Conservation (phyloP, 2,888 invertebrate genomes). For the Siphonodentalium dalli region DNA sequence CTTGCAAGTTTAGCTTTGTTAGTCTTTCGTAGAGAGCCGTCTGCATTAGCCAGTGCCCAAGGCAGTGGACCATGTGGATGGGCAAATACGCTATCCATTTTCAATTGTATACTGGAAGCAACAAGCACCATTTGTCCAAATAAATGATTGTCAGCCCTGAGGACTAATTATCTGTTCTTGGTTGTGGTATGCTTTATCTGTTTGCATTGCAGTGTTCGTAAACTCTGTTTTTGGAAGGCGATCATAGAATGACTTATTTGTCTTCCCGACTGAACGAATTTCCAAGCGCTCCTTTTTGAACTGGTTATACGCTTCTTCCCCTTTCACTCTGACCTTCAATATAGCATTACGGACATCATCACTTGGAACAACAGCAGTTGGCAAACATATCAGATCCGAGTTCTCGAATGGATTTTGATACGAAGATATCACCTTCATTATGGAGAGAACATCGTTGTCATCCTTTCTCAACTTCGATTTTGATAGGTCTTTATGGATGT, state of each 20-base stretch:
- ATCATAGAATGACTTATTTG: constrained; percentile 25
- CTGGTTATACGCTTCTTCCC: constrained; percentile 19
- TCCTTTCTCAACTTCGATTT: too few species aligned
- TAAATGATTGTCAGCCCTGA: constrained; percentile 9
- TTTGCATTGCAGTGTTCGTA: constrained; percentile 25
- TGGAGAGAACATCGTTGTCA: constrained; percentile 8
- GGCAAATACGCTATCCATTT: too few species aligned
- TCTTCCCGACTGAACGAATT: too few species aligned
- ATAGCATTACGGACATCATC: too few species aligned
- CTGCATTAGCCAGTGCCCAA: constrained; percentile 24
- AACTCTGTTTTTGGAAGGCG: constrained; percentile 24
- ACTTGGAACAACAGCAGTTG: too few species aligned
- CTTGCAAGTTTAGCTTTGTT: constrained; percentile 21
- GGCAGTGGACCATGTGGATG: constrained; percentile 21
- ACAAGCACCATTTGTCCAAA: constrained; percentile 16
- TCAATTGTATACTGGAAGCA: constrained; percentile 7
- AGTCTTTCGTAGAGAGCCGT: constrained; percentile 25
- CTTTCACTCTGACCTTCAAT: constrained; percentile 22
- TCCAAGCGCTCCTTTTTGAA: constrained; percentile 28
- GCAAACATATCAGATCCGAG: too few species aligned
- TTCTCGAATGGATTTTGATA: constrained; percentile 22
- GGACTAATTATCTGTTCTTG: constrained; percentile 6
- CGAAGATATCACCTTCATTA: constrained; percentile 7
- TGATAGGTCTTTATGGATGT: too few species aligned
- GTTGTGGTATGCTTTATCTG: constrained; percentile 2